phyloP scores from a whole-genome alignment of 2,797 vertebrate genomes.

The Phrynocephalus forsythii region DNA sequence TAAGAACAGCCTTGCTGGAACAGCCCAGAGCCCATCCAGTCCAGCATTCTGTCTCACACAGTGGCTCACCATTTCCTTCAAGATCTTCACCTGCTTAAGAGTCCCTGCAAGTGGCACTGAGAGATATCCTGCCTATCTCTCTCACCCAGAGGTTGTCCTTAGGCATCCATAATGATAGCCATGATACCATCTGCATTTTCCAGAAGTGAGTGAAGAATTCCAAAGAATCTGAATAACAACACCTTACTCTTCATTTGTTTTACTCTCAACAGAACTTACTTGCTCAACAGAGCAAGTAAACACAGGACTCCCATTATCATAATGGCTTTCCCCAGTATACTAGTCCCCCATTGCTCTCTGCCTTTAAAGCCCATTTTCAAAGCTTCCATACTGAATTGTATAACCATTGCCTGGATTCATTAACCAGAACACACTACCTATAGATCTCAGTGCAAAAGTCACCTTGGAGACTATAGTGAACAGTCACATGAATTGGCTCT shows the following conservation, averaged over 20 bases:
- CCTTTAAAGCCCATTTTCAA: neutral
- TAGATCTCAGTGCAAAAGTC: constrained; percentile 8
- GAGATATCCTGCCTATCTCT: too few species aligned
- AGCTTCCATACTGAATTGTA: neutral
- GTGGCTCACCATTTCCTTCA: too few species aligned
- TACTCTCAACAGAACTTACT: neutral
- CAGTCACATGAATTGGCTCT: constrained; percentile 13
- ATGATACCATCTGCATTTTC: neutral
- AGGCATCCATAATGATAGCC: too few species aligned
- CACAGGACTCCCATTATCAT: neutral
- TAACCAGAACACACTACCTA: constrained; percentile 5
- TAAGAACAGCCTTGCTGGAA: too few species aligned
- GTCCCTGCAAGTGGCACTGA: too few species aligned
- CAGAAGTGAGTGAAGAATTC: neutral
- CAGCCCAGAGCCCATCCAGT: too few species aligned
- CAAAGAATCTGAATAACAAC: too few species aligned
- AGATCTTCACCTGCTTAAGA: too few species aligned
- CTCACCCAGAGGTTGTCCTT: too few species aligned
- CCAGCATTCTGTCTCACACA: too few species aligned
- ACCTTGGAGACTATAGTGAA: neutral
- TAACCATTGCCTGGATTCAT: neutral
- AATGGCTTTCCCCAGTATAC: neutral
- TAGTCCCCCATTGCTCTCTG: neutral
- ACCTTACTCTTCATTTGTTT: neutral
- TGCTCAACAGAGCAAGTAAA: neutral